Evolutionary conservation across 2,797 vertebrate genomes (phyloP).

Genomic region (Coregonus suidteri): DNA sequence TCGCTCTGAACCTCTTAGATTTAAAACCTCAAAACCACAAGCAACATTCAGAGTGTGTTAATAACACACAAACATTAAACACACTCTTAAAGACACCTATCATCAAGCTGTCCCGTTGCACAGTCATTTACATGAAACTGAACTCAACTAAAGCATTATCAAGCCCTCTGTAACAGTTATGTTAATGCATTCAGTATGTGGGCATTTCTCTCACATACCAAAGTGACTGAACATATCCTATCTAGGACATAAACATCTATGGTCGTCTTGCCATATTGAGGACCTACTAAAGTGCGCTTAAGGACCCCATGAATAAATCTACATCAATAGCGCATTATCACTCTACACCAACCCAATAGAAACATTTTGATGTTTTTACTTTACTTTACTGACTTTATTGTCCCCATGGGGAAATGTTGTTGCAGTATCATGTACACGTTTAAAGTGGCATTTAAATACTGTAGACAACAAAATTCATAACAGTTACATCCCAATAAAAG

Average conservation of each 20-base stretch:
- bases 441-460: too few species aligned
- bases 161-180: background rate
- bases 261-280: background rate
- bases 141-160: background rate
- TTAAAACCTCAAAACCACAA: background rate
- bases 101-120: background rate
- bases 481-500: too few species aligned
- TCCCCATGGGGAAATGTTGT: too few species aligned
- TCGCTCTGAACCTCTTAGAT: background rate
- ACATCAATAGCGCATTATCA: background rate
- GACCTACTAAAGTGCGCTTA: background rate
- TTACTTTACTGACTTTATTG: background rate
- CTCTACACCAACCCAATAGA: background rate
- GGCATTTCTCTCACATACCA: background rate
- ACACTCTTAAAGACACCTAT: background rate
- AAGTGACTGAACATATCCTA: background rate
- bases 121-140: background rate
- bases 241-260: background rate
- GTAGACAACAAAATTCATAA: too few species aligned
- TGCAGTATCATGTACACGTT: too few species aligned
- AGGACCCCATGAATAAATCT: background rate
- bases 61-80: background rate
- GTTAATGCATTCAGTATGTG: conserved; percentile 1
- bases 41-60: background rate
- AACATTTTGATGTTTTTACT: background rate